Base-by-base conservation (phyloP, 2,888 invertebrate species). In the Altica lythri region DNA sequence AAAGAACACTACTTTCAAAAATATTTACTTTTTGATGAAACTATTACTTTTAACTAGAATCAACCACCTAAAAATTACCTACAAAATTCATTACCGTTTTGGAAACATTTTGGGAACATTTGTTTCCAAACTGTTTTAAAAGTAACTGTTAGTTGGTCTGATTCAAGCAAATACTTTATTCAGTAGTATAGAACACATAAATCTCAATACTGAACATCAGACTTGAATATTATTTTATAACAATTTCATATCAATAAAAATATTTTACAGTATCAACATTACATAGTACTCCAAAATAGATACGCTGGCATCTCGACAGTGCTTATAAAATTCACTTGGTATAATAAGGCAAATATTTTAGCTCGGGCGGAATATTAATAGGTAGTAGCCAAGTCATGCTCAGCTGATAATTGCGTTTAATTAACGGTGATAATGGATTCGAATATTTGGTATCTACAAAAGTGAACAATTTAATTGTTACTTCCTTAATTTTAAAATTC, bases 31-130 rank as follows among this genome's bases (percentile, higher is more conserved):
- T 65, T 61, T 54, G 34, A 53, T 29, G 64, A 65, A 37, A 49
- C 32, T 40, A 12, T 61, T 55, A 57, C 56, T 59, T 56, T 58
- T 47, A 44, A 57, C 60, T 57, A 59, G 60, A 63, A 64, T 57
- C 58, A 45, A 42, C 45, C 44, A 53, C 49, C 54, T 58, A 59
- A 51, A 60, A 60, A 17, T 27, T 44, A 46, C 29, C 18, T 19
- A 46, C 38, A 44, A 22, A 18, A 25, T 19, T 18, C 13, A 32
- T 50, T 55, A 14, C 12, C 22, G 38, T 40, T 22, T 64, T 64
- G 67, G 48, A 59, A 66, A 52, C 65, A 63, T 60, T 60, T 68
- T 68, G 68, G 69, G 68, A 68, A 68, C 16, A 50, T 60, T 62
- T 62, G 64, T 58, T 60, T 55, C 56, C 69, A 65, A 64, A 48